Evolutionary conservation across 2,797 vertebrate species (phyloP).

Genomic region (Pempheris klunzingeri): DNA sequence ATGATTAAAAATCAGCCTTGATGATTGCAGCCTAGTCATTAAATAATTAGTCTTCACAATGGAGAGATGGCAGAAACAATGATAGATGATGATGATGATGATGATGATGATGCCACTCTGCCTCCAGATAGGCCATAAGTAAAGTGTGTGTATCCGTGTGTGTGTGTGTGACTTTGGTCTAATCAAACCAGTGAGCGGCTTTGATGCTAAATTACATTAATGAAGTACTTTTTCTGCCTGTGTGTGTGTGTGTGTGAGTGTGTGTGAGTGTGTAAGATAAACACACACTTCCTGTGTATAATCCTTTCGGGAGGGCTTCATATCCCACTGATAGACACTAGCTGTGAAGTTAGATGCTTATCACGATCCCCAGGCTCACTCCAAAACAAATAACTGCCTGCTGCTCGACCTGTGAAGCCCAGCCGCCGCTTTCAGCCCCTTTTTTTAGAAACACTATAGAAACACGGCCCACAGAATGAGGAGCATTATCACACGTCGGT

Average conservation of each 20-base stretch:
- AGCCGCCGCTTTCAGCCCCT: slow-evolving; percentile 13
- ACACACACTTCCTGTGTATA: slow-evolving; percentile 80
- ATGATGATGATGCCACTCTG: slow-evolving; percentile 47
- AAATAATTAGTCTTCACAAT: slow-evolving; percentile 70
- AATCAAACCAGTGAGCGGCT: slow-evolving; percentile 59
- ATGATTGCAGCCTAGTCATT: slow-evolving; percentile 62
- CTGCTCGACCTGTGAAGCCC: slow-evolving; percentile 48
- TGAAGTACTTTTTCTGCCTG: slow-evolving; percentile 64
- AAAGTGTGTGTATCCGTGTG: slow-evolving; percentile 10
- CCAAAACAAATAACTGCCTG: slow-evolving; percentile 71
- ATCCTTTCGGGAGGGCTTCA: slow-evolving; percentile 76
- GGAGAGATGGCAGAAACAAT: slow-evolving; percentile 60
- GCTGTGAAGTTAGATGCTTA: slow-evolving; percentile 80
- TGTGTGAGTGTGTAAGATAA: slow-evolving; percentile 68
- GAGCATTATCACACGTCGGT: neutral
- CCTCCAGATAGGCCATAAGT: slow-evolving; percentile 31
- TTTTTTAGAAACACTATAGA: slow-evolving; percentile 24
- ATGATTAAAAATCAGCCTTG: slow-evolving; percentile 61
- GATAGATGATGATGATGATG: slow-evolving; percentile 60
- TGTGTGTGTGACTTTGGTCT: slow-evolving; percentile 40
- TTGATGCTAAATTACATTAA: slow-evolving; percentile 67
- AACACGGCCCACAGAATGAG: neutral
- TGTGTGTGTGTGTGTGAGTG: slow-evolving; percentile 30
- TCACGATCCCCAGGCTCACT: slow-evolving; percentile 67
- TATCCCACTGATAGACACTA: slow-evolving; percentile 78